Conservation (phyloP, 2,888 invertebrate genomes). For the Dicroscelio sp. region DNA sequence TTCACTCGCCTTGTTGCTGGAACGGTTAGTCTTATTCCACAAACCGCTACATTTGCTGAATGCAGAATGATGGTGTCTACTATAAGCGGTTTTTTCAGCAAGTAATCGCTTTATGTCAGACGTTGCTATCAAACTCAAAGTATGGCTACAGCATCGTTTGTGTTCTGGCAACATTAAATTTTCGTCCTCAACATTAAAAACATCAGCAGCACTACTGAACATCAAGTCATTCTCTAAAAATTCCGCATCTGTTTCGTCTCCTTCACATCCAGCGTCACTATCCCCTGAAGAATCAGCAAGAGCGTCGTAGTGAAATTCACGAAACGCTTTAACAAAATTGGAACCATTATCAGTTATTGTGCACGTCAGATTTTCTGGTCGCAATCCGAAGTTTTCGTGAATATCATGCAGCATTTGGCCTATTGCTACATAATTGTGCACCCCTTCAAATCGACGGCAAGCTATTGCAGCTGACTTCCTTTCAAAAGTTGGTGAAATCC, state of each 20-base stretch:
- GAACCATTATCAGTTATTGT: conserved; percentile 77
- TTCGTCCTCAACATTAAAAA: conserved; percentile 63
- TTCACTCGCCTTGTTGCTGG: conserved; percentile 26
- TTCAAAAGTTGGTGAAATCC: too few relatives aligned
- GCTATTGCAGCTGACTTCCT: too few relatives aligned
- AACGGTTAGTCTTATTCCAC: conserved; percentile 42
- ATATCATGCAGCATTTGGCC: conserved; percentile 58
- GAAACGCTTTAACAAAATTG: conserved; percentile 19
- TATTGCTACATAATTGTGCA: conserved; percentile 69
- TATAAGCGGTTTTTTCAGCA: neutral
- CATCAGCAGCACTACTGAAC: neutral
- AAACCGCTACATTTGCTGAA: conserved; percentile 1
- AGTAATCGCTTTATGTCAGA: neutral
- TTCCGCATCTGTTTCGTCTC: too few relatives aligned
- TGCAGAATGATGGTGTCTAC: neutral
- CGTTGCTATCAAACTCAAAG: conserved; percentile 20
- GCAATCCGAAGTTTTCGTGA: conserved; percentile 67
- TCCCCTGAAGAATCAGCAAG: neutral
- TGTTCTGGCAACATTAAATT: conserved; percentile 11
- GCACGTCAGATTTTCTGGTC: too few relatives aligned
- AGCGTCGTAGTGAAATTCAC: neutral
- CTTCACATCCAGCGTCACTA: neutral
- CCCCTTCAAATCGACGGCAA: conserved; percentile 76
- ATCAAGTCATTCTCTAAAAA: neutral
- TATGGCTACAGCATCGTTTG: conserved; percentile 24